A percentile compares a stretch with the other conserved stretches of the same genome.
Conservation (phyloP, 2,797 vertebrate species). For the Chloroceryle amazona region DNA sequence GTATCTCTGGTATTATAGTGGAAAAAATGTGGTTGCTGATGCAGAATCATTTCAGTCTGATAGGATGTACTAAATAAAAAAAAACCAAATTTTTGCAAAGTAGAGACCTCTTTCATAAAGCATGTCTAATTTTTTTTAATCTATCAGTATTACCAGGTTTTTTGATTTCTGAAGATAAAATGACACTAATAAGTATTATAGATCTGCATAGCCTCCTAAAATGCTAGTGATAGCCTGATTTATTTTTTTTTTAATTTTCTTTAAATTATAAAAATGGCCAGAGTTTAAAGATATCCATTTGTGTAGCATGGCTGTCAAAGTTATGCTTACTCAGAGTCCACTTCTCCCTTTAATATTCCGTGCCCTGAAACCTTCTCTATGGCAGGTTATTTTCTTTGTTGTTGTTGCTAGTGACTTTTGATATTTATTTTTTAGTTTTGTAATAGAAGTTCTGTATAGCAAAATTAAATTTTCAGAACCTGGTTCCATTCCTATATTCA, state of each 20-base stretch:
- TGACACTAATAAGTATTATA: background rate
- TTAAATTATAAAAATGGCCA: background rate
- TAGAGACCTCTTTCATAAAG: background rate
- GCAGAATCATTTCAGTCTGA: slow-evolving; percentile 57
- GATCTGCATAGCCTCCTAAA: background rate
- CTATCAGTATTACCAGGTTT: background rate
- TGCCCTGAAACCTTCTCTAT: background rate
- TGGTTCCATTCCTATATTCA: background rate
- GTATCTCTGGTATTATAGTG: background rate
- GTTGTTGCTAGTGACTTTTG: background rate
- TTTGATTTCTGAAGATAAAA: slow-evolving; percentile 4
- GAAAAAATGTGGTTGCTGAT: slow-evolving; percentile 1
- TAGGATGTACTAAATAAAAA: slow-evolving; percentile 38
- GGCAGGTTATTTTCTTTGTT: background rate
- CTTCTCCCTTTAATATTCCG: background rate
- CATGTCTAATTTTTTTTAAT: background rate
- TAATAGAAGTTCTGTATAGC: background rate
- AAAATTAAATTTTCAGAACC: background rate
- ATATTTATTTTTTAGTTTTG: background rate
- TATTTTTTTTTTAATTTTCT: background rate
- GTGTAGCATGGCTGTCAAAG: background rate
- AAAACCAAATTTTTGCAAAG: background rate
- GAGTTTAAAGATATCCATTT: background rate
- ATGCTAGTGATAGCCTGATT: background rate
- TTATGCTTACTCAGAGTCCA: background rate